Base-by-base conservation (phyloP, 2,113 vertebrate genomes). In the Hyperopisus bebe region DNA sequence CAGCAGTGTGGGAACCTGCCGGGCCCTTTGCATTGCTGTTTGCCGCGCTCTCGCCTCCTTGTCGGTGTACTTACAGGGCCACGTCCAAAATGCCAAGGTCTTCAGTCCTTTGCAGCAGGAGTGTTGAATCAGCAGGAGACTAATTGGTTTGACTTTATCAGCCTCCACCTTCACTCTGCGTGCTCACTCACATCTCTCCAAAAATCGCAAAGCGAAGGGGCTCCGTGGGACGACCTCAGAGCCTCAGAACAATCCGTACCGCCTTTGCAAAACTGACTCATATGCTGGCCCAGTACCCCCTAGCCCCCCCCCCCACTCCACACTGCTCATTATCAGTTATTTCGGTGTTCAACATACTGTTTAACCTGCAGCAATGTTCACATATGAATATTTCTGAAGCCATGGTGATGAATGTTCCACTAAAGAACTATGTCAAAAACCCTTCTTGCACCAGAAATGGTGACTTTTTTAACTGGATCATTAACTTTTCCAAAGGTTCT, bases 141-240 rank as follows among this genome's bases (percentile, higher is more conserved):
- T 87, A 87, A 87, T 87, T 87, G 50, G 31, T 87, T 87, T 87
- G 85, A 87, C 85, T 87, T 87, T 87, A 55, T 87, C 50, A 39
- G 85, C 4, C 50, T 21, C 4, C 31, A 24, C 85, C 47, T 42
- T 9, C 27, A 0, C 31, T 50, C 44, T 47, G 46, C 27, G 10
- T 3, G 2, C 24, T 53, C 31, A 31, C 31, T 53, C 85, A 53
- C 85, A 51, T 51, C 47, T 9, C 27, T 51, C 11, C 85, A 24
- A 6, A 39, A 82, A 31, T 55, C 3, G 46, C 44, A 24, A 24
- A 21, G 50, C 3, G 5, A 48, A 27, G 35, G 50, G 2, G 27
- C 24, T 53, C 4, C n/a, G 11, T 0, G 48, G 31, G 48, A 31
- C 3, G 3, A 39, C 17, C 35, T 44, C 39, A 83, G 48, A 51